These are phyloP conservation scores for Peromyscus eremicus DNA, from an alignment of 2,797 vertebrate species.

Conservation along the genomic window DNA sequence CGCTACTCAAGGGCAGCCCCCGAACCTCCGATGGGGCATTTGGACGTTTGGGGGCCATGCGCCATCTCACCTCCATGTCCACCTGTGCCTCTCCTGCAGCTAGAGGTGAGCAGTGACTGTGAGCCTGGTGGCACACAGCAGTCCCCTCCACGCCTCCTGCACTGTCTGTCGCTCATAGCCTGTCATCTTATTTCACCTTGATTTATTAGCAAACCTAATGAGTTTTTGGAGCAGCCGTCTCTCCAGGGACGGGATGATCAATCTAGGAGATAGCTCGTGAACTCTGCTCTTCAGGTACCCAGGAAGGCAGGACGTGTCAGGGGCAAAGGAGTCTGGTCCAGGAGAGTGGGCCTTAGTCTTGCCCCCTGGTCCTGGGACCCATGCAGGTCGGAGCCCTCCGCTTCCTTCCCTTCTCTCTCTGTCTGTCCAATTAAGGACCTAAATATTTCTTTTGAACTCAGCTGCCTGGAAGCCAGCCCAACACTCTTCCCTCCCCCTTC, in stretches of 20 bases:
- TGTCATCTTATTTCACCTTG: slow-evolving; percentile 81
- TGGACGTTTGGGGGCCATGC: not conserved
- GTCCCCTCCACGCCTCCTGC: slow-evolving; percentile 31
- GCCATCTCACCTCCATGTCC: rapidly evolving
- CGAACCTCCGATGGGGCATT: not conserved
- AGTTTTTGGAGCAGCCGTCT: slow-evolving; percentile 82
- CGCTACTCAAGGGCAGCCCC: not conserved
- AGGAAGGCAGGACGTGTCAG: not conserved
- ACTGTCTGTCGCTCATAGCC: slow-evolving; percentile 73
- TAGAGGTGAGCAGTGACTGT: not conserved
- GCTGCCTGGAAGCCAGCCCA: not conserved
- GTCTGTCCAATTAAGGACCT: not conserved
- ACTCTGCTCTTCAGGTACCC: slow-evolving; percentile 33
- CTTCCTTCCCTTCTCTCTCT: not conserved
- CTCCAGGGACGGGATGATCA: slow-evolving; percentile 74
- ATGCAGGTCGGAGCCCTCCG: not conserved
- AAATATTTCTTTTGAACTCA: not conserved
- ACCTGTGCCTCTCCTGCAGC: not conserved
- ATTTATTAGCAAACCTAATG: slow-evolving; percentile 83
- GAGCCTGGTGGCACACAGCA: not conserved
- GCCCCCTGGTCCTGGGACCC: not conserved
- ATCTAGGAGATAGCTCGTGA: slow-evolving; percentile 79
- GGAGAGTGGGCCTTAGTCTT: not conserved
- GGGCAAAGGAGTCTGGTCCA: not conserved
- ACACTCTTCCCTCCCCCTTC: not conserved